Base-by-base conservation (phyloP, 1,140 invertebrate species). In the Sesamia nonagrioides region DNA sequence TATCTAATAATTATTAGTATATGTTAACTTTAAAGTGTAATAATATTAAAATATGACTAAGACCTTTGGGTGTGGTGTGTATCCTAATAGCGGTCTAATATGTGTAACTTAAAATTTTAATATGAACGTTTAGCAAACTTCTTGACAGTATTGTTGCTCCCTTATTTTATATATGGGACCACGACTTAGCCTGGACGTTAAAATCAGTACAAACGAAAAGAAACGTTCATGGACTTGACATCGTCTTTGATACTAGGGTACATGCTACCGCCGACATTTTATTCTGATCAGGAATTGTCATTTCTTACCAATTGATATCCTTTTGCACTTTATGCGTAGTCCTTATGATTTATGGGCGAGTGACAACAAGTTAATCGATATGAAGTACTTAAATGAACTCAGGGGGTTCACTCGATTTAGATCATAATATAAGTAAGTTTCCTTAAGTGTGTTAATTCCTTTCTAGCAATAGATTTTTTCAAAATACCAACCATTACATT, bases 301-400 rank as follows among this genome's bases (percentile, higher is more conserved):
- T 35, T 42, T 54, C n/a, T 58, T 58, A 33, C 27, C 17, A 17
- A 73, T 18, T 48, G 13, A 71, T 71, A 71, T 15, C 42, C 35
- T 17, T 61, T 60, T 48, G 56, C 56, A 75, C 42, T n/a, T 63
- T 61, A 58, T 9, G 17, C 18, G n/a, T 50, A 61, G 17, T 68
- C 60, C 3, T 40, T 68, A 17, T 58, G 33, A 52, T 45, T 66
- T 63, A 58, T 69, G 56, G 48, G 63, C 75, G 13, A 69, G 21
- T 73, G 86, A 83, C 83, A 82, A 83, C 81, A 85, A 88, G 83
- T 86, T 90, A 87, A 90, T 72, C 79, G 82, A 73, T 82, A 69
- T 86, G 78, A 85, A 84, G 89, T 91, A 89, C 88, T 91, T 89
- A 90, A 90, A 79, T 78, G 75, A 81, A 68, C 82, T 78, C 74